Conservation (phyloP, 2,113 vertebrate species). For the Cisticola juncidis region DNA sequence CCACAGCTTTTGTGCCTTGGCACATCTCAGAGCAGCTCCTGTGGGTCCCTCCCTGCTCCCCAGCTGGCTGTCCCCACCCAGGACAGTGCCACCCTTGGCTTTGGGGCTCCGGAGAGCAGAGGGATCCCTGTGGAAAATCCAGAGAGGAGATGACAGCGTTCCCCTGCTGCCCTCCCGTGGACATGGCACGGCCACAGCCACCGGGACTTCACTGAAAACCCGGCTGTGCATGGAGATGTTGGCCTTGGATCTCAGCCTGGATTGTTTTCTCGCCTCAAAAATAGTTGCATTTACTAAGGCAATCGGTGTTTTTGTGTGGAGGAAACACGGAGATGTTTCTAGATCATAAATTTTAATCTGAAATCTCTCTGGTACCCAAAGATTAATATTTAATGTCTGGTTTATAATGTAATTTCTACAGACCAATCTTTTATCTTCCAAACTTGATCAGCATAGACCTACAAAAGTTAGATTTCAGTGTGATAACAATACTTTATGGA, state of each 20-base stretch:
- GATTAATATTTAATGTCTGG: constrained; percentile 59
- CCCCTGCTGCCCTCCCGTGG: constrained; percentile 48
- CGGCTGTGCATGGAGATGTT: accelerated
- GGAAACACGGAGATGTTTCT: not conserved
- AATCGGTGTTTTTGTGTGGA: not conserved
- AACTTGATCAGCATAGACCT: constrained; percentile 10
- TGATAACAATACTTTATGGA: not conserved
- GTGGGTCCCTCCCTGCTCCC: not conserved
- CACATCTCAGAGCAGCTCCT: not conserved
- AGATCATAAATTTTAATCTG: constrained; percentile 42
- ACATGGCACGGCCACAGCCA: not conserved
- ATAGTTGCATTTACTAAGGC: not conserved
- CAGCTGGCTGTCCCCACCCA: too few relatives aligned
- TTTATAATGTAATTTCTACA: constrained; percentile 25
- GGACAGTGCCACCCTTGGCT: accelerated
- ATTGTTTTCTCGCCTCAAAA: not conserved
- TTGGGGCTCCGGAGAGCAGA: accelerated
- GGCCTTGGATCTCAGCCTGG: not conserved
- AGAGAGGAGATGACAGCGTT: not conserved
- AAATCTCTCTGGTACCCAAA: not conserved
- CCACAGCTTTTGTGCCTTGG: not conserved
- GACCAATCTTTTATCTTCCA: constrained; percentile 47
- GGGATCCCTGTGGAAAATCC: not conserved
- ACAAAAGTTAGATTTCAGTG: not conserved
- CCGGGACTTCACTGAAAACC: accelerated